Evolutionary conservation across 2,797 vertebrate genomes (phyloP).

Genomic region (Monodelphis domestica): DNA sequence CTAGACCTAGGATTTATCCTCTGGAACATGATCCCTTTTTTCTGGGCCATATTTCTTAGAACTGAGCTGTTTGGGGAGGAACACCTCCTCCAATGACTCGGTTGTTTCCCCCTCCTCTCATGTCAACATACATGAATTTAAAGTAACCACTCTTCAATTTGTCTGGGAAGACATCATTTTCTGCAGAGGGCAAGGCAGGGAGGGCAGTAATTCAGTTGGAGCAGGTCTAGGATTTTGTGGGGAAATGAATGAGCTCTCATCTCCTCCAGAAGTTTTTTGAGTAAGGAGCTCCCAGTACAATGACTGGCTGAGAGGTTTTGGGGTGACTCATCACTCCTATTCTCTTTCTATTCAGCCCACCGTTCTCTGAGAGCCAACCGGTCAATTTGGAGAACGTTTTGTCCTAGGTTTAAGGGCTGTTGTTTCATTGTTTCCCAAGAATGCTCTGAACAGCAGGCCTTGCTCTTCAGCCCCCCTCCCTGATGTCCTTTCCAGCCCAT

Average conservation of each 20-base stretch:
- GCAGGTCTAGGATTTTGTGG: background rate
- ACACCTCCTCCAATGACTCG: background rate
- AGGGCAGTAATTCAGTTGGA: background rate
- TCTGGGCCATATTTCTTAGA: background rate
- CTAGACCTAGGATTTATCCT: background rate
- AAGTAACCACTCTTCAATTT: background rate
- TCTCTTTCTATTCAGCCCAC: background rate
- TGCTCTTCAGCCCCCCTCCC: background rate
- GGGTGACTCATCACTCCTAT: conserved; percentile 33
- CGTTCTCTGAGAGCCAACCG: background rate
- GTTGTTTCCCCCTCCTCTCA: background rate
- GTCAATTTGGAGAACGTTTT: background rate
- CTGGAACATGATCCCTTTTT: background rate
- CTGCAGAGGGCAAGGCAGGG: too few species aligned
- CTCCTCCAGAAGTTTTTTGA: background rate
- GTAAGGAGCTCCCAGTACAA: background rate
- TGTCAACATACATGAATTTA: background rate
- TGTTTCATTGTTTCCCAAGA: background rate
- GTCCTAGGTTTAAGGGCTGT: background rate
- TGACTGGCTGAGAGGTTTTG: background rate
- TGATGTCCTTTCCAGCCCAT: background rate
- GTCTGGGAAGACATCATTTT: background rate
- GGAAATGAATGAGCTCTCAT: background rate
- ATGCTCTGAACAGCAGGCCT: background rate
- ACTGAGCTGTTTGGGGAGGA: background rate